These are phyloP conservation scores for Diglossa brunneiventris DNA, from an alignment of 2,113 vertebrate genomes.

Conservation along the genomic window DNA sequence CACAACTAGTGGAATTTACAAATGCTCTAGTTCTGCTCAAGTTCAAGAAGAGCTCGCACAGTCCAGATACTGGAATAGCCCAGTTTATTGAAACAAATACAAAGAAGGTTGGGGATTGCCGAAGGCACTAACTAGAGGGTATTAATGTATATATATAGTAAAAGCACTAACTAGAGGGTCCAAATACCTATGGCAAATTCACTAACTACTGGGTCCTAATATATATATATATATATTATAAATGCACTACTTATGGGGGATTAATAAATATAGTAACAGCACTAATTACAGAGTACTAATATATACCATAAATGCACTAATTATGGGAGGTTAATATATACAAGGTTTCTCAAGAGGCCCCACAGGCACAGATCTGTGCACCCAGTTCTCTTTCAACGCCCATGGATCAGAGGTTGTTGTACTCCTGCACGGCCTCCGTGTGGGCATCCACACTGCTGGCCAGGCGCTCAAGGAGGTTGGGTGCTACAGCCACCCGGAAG, in stretches of 20 bases:
- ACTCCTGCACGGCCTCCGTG: not conserved
- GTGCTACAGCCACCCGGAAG: not conserved
- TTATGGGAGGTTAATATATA: not conserved
- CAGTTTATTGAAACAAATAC: not conserved
- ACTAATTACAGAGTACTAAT: not conserved
- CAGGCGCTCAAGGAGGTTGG: not conserved
- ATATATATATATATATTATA: no score
- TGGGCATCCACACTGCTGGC: not conserved
- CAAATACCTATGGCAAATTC: not conserved
- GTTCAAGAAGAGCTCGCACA: not conserved
- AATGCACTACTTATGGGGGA: not conserved
- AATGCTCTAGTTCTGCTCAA: not conserved
- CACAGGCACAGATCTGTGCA: not conserved
- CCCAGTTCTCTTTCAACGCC: not conserved
- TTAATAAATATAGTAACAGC: not conserved
- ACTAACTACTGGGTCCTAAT: not conserved
- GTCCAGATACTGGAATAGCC: not conserved
- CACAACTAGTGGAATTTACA: not conserved
- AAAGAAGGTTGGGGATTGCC: not conserved
- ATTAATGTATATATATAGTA: not conserved
- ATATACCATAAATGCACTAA: no score
- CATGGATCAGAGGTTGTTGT: not conserved
- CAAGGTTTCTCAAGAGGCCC: not conserved
- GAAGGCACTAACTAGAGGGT: not conserved
- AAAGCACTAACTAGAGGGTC: not conserved